phyloP scores from a whole-genome alignment of 2,888 invertebrate genomes.

The Palloptera scutellata region DNA sequence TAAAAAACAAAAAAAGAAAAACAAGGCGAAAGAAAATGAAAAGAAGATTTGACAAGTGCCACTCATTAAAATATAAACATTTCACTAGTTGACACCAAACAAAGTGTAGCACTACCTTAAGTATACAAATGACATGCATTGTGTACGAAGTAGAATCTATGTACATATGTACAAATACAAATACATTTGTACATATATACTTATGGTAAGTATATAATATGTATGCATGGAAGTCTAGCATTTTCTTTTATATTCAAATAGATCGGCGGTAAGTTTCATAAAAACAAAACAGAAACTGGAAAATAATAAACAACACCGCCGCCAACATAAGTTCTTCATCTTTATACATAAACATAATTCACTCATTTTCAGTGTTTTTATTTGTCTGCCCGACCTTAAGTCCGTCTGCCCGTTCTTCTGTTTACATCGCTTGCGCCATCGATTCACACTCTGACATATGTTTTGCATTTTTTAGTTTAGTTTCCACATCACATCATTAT shows the following conservation, averaged over 20 bases:
- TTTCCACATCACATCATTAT: not conserved
- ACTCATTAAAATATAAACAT: conserved; percentile 4
- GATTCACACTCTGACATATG: not conserved
- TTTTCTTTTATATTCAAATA: not conserved
- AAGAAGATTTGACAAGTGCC: conserved; percentile 5
- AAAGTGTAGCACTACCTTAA: not conserved
- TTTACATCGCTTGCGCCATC: not conserved
- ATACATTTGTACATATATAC: not conserved
- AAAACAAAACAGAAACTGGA: conserved; percentile 1
- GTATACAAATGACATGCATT: not conserved
- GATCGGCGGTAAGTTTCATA: not conserved
- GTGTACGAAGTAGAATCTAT: not conserved
- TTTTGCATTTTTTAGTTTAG: not conserved
- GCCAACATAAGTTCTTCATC: not conserved
- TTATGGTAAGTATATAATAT: too few species aligned
- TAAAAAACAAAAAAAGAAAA: not conserved
- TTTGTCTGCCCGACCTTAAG: not conserved
- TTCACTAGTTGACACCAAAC: conserved; percentile 5
- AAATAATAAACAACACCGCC: conserved; percentile 11
- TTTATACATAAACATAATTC: not conserved
- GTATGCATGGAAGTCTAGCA: not conserved
- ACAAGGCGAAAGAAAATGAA: too few species aligned
- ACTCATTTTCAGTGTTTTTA: not conserved
- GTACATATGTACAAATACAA: not conserved
- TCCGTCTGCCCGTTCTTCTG: not conserved